Base-by-base conservation (phyloP, 2,888 invertebrate species). In the Eupithecia pulchellata region DNA sequence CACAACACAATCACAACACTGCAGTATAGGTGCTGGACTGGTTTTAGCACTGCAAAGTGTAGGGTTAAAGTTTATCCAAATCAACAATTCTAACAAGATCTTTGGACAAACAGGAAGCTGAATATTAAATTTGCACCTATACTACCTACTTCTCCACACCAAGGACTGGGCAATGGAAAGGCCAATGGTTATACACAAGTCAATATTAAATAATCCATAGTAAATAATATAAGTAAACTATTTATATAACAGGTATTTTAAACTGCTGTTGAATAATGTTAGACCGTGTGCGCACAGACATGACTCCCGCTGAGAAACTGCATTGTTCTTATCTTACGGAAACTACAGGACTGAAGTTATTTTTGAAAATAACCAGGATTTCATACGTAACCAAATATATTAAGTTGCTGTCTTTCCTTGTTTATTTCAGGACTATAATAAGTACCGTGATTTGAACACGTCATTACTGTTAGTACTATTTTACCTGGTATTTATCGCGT, bases 281-380 rank as follows among this genome's bases (percentile, higher is more conserved):
- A 39, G 4, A 55, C 27, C 57, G 5, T 9, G 29, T 17, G 29
- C 71, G 72, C 66, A 58, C 68, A 73, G 77, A 81, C 73, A 75
- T 73, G 78, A 75, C 84, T 80, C 84, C 85, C 82, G 81, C 83
- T 66, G 76, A 74, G 84, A 47, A 69, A 64, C 72, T 36, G 14
- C 63, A 58, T 66, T 62, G 47, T 36, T 70, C 66, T 66, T 70
- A n/a, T 20, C 69, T 76, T 74, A 61, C 66, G 72, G 75, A 75
- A 74, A 60, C 30, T 66, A 72, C 39, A 74, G 70, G 77, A 69
- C 68, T 65, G 72, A 74, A 67, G 73, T 69, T 72, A 68, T 57
- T 58, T 42, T 72, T 58, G 67, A 66, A 63, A 71, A 74, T 73
- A 67, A 65, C 70, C 57, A 30, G n/a, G 17, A 52, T 64, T 58